Evolutionary conservation across 2,113 vertebrate genomes (phyloP), one percentile per base, ranked within the genome.

Genomic region (Aleadryas rufinucha): DNA sequence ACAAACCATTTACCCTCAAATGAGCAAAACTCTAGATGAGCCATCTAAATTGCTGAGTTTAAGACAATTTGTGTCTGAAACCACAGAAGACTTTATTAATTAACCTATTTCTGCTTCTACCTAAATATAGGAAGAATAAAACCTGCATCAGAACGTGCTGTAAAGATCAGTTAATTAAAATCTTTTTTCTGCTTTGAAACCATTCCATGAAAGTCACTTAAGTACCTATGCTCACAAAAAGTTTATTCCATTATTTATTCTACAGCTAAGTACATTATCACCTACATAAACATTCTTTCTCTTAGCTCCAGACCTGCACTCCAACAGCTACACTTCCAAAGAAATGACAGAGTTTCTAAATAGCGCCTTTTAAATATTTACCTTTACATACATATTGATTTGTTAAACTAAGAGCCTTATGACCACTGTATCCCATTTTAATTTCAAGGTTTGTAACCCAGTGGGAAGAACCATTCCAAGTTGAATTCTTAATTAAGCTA

Each of bases 361-460:
- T 1, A 35, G 57, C 80, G 28, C n/a, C 63, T 89, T 93, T 96
- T 75, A 94, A 94, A 91, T 81, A 84, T 85, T 92, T 72, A 84
- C 84, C 88, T 97, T 92, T 52, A 66, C 76, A 77, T 31, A 84
- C 30, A 41, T 24, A 44, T 14, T 80, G 93, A 87, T 95, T 90
- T 93, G 66, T 93, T 91, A 87, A 96, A 93, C 39, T 65, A 63
- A 96, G 77, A 87, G 50, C 93, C 90, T 86, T 94, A 87, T 92
- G 95, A 93, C 90, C 81, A 87, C 42, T 87, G 89, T 89, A 93
- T 37, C 74, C 45, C 53, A 93, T 82, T 96, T 94, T 97, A 97
- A 97, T 97, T 97, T 97, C 94, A 97, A 96, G 90, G 95, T 96
- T 96, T 97, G 80, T 90, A 96, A 93, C 90, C 90, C 94, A 91